Conservation (phyloP, 2,797 vertebrate species). For the Lateolabrax maculatus region DNA sequence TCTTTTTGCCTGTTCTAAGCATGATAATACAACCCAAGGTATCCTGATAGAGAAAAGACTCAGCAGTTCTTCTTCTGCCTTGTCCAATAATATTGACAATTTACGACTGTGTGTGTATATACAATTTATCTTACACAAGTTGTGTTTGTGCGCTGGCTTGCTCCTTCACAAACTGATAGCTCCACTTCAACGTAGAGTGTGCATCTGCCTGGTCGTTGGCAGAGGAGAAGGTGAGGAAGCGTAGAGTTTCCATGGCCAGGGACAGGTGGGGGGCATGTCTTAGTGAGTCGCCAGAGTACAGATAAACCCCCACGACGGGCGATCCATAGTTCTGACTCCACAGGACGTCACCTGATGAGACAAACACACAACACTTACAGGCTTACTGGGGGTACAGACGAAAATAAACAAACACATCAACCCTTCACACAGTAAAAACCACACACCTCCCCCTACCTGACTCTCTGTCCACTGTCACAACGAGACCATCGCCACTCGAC, state of each 20-base stretch:
- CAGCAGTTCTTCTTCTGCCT: not conserved
- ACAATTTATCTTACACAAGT: conserved; percentile 84
- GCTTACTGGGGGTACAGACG: not conserved
- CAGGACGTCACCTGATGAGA: conserved; percentile 86
- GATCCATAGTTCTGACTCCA: conserved; percentile 97
- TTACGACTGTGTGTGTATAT: not conserved
- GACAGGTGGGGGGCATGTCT: conserved; percentile 92
- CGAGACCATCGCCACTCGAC: conserved; percentile 93
- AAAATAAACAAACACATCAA: not conserved
- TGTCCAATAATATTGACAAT: not conserved
- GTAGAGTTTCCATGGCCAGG: conserved; percentile 93
- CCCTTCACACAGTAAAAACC: conserved; percentile 16
- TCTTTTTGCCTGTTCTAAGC: not conserved
- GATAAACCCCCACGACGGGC: conserved; percentile 92
- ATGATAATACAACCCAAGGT: not conserved
- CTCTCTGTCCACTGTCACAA: conserved; percentile 94
- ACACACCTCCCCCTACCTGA: conserved; percentile 76
- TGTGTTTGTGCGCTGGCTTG: conserved; percentile 89
- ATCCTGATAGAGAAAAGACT: not conserved
- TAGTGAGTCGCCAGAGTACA: conserved; percentile 93
- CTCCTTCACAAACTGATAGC: conserved; percentile 87
- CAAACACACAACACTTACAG: not conserved
- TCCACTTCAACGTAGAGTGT: conserved; percentile 89
- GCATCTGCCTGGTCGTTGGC: conserved; percentile 69
- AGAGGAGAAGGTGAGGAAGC: conserved; percentile 93